Evolutionary conservation across 2,888 invertebrate genomes (phyloP), one percentile per base, ranked within the genome.

Genomic region (Palloptera scutellata): DNA sequence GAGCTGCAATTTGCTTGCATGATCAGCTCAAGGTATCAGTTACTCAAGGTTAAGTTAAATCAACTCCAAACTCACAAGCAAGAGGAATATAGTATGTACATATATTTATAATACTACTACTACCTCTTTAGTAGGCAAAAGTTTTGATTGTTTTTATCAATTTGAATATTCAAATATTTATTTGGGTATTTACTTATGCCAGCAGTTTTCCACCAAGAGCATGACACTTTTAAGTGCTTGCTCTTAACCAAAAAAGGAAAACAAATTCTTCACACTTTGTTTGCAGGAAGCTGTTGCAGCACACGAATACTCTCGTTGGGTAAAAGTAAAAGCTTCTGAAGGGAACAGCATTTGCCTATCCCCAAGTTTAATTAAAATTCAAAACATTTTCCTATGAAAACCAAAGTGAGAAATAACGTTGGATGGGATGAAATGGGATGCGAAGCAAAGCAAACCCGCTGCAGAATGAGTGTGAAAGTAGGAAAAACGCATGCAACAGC

Each of bases 281-380:
- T 54, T 15, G 43, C 15, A 20, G n/a, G 54, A 45, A 20, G 30
- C 53, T 1, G 8, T 57, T 57, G 40, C 43, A n/a, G 19, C 15
- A 52, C 1, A n/a, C 52, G 17, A 52, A 6, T 4, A 52, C n/a
- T 17, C 52, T 19, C 19, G 15, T 59, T 51, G 19, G 30, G 20
- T 42, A 52, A 52, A 52, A 30, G 30, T 30, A 30, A 30, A 30
- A 30, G 30, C 30, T 30, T 30, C 30, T 30, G 2, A 30, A 30
- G 30, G 30, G 6, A 30, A 30, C 30, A 30, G 30, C 30, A 30
- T 30, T 30, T 17, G 0, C 30, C 30, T 6, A 30, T 30, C 60
- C 53, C 51, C 55, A 61, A 54, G 64, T 70, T 73, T 72, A 73
- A 73, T 73, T 73, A 72, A 69, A 73, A 70, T 71, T 72, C 68